Conservation (phyloP, 2,888 invertebrate species). For the Heliconius aoede region DNA sequence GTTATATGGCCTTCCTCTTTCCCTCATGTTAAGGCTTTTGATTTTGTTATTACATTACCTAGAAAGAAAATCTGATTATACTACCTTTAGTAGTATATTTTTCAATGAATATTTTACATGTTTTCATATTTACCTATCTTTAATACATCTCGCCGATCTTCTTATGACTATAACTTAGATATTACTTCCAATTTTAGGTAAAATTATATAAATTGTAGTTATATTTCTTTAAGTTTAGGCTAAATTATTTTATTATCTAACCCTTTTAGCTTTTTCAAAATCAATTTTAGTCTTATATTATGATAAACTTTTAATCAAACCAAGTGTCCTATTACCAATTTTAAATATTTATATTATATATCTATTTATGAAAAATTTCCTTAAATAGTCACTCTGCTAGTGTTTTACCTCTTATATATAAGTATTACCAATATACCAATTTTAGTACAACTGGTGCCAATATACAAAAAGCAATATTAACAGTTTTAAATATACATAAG, state of each 20-base stretch:
- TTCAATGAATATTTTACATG: not conserved
- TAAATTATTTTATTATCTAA: not conserved
- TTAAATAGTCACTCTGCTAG: conserved; percentile 28
- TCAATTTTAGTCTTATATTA: not conserved
- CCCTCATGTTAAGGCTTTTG: not conserved
- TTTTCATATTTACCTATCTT: not conserved
- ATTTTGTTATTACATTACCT: not conserved
- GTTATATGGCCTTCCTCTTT: not conserved
- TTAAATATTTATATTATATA: conserved; percentile 14
- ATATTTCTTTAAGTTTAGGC: not conserved
- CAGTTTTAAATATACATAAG: conserved; percentile 37
- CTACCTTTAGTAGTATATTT: too few species aligned
- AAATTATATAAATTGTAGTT: not conserved
- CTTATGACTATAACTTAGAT: conserved; percentile 30
- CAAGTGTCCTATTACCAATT: conserved; percentile 12
- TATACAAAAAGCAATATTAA: conserved; percentile 29
- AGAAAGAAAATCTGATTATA: not conserved
- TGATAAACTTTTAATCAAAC: not conserved
- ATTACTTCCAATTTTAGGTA: conserved; percentile 15
- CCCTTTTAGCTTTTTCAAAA: conserved; percentile 11
- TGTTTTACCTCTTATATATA: conserved; percentile 23
- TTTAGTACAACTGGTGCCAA: conserved; percentile 41
- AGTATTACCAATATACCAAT: conserved; percentile 13
- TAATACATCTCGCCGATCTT: conserved; percentile 24
- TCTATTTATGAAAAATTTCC: conserved; percentile 1